These are phyloP conservation scores for Temnothorax nylanderi DNA, from an alignment of 1,140 invertebrate species.

Conservation along the genomic window DNA sequence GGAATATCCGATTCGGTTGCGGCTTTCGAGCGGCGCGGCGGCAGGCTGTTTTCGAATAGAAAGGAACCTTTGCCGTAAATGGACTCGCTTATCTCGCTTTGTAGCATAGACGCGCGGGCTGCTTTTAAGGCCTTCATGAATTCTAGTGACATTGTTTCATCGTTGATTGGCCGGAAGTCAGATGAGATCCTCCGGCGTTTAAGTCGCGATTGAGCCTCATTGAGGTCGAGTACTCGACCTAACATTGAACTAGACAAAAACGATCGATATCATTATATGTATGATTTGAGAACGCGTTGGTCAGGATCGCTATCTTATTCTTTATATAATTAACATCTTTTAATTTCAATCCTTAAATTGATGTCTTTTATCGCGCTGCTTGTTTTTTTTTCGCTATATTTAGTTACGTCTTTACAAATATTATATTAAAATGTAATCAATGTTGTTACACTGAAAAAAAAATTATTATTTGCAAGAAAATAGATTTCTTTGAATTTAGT, in stretches of 20 bases:
- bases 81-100: conserved; percentile 18
- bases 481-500: no score
- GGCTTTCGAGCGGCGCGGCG: background rate
- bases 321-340: background rate
- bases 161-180: conserved; percentile 59
- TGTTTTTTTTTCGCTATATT: background rate
- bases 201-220: conserved; percentile 67
- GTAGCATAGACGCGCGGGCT: background rate
- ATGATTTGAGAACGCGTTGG: background rate
- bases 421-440: background rate
- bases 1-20: conserved; percentile 1
- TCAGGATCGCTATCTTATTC: background rate
- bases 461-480: no score
- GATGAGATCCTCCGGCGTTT: conserved; percentile 57
- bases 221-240: conserved; percentile 65
- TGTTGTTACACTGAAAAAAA: no score
- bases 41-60: background rate
- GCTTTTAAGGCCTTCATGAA: conserved; percentile 34
- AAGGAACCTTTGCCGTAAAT: background rate
- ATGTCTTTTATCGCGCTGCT: background rate
- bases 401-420: background rate
- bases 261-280: conserved; percentile 38
- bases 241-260: conserved; percentile 67
- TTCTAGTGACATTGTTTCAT: conserved; percentile 41
- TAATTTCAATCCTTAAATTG: background rate